Evolutionary conservation across 2,888 invertebrate species (phyloP).

Genomic region (Spilarctia lutea): DNA sequence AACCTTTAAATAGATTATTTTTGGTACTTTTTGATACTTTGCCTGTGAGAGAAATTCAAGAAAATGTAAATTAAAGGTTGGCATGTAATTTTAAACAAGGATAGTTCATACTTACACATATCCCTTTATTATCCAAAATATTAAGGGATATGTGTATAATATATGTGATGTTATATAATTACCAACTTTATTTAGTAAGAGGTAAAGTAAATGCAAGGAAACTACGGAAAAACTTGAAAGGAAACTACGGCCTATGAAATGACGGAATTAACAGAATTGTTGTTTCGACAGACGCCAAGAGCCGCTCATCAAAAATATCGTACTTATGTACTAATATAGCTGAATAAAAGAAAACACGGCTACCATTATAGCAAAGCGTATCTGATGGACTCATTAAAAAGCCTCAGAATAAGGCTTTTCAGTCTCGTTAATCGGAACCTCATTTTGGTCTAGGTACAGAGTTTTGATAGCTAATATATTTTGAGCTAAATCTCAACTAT

Average conservation of each 20-base stretch:
- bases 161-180: not conserved
- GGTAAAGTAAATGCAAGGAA: not conserved
- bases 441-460: not conserved
- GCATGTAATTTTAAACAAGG: too few species aligned
- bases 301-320: not conserved
- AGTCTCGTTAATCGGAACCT: too few species aligned
- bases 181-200: not conserved
- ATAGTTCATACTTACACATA: not conserved
- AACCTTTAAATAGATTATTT: constrained; percentile 21
- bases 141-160: not conserved
- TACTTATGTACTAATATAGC: not conserved
- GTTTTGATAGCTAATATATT: not conserved
- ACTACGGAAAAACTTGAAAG: too few species aligned
- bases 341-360: not conserved
- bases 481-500: not conserved
- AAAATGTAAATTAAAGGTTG: not conserved
- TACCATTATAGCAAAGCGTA: not conserved
- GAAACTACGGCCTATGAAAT: not conserved
- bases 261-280: not conserved
- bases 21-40: not conserved
- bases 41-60: not conserved
- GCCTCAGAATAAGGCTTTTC: not conserved
- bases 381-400: not conserved
- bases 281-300: not conserved
- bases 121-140: not conserved